Conservation (phyloP, 2,888 invertebrate genomes). For the Cheilosia soror region DNA sequence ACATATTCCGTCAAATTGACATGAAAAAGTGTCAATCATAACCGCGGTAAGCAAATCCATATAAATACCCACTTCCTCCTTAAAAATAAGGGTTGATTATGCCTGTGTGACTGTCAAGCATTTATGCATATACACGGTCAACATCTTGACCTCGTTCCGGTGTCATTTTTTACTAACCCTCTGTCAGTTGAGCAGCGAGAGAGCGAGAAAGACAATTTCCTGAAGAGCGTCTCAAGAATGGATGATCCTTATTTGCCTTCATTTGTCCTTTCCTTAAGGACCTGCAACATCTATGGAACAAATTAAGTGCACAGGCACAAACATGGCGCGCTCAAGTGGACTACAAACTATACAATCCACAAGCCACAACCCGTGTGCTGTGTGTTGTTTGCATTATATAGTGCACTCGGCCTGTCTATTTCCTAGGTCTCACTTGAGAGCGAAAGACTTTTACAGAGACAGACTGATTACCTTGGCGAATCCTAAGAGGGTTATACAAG, state of each 20-base stretch:
- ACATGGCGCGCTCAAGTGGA: constrained; percentile 37
- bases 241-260: constrained; percentile 65
- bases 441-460: constrained; percentile 1
- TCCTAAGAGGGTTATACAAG: constrained; percentile 19
- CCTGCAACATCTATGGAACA: constrained; percentile 28
- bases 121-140: constrained; percentile 55
- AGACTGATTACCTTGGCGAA: constrained; percentile 67
- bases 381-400: constrained; percentile 56
- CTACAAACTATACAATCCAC: constrained; percentile 13
- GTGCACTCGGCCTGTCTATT: constrained; percentile 58
- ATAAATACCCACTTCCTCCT: background rate
- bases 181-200: background rate
- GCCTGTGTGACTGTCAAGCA: constrained; percentile 35
- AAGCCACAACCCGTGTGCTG: constrained; percentile 10
- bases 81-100: background rate
- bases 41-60: constrained; percentile 1
- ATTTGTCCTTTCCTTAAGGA: constrained; percentile 54
- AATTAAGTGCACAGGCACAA: constrained; percentile 57
- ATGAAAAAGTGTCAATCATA: background rate
- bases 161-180: constrained; percentile 1
- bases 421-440: constrained; percentile 16
- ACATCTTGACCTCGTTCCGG: constrained; percentile 55
- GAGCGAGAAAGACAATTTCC: constrained; percentile 1
- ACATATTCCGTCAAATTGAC: constrained; percentile 14
- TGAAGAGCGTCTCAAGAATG: constrained; percentile 67